Percentiles rank a stretch among this genome's conserved stretches.
Conservation (phyloP, 2,888 invertebrate species). For the Apoda limacodes region DNA sequence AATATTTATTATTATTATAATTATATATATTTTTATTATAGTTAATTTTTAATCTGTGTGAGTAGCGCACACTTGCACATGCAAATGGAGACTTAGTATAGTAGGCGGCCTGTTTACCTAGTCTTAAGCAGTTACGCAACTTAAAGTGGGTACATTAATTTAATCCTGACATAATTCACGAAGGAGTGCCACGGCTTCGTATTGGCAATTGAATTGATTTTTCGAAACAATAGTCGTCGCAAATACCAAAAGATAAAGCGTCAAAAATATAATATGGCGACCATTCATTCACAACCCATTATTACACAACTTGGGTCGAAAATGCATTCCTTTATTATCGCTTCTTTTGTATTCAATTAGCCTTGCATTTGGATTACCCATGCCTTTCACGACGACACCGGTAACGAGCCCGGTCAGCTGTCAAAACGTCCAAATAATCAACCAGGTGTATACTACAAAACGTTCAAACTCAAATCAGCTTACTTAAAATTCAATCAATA, state of each 20-base stretch:
- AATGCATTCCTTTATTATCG: conserved; percentile 60
- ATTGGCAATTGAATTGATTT: too few relatives aligned
- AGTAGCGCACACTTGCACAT: too few relatives aligned
- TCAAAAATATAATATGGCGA: conserved; percentile 24
- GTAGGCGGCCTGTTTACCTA: too few relatives aligned
- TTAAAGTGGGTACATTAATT: too few relatives aligned
- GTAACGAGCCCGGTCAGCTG: conserved; percentile 68
- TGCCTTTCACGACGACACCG: conserved; percentile 65
- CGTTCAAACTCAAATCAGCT: not conserved
- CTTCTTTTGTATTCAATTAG: conserved; percentile 69
- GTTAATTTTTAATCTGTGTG: too few relatives aligned
- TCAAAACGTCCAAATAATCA: conserved; percentile 69
- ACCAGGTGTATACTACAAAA: conserved; percentile 27
- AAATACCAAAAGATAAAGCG: conserved; percentile 23
- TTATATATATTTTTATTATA: too few relatives aligned
- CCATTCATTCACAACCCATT: conserved; percentile 28
- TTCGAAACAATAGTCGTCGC: conserved; percentile 34
- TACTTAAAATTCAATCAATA: conserved; percentile 15
- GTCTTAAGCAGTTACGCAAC: too few relatives aligned
- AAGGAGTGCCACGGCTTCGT: too few relatives aligned
- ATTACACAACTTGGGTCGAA: conserved; percentile 47
- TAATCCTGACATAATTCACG: too few relatives aligned
- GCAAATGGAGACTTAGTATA: too few relatives aligned
- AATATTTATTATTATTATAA: too few relatives aligned
- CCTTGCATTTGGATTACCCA: conserved; percentile 63